Base-by-base conservation (phyloP, 37 sponge, comb jelly and placozoan species). In the Chondrosia reniformis region DNA sequence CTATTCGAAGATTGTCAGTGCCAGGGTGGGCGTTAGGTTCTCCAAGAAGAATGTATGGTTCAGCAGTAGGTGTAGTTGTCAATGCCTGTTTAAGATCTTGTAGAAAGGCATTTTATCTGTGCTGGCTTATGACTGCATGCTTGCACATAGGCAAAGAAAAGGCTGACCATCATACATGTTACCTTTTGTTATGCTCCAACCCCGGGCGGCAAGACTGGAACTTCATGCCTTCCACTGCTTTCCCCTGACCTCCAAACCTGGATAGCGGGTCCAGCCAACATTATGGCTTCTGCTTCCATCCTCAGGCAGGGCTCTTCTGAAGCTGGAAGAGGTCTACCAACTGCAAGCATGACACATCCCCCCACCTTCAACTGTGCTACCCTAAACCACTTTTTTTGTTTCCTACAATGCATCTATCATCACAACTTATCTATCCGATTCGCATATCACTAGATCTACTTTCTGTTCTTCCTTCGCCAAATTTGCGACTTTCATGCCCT, bases 171-270 rank as follows among this genome's bases (percentile, higher is more conserved):
- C 5, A 73, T 4, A 73, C 13, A 4, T n/a, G 25, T 28, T 41
- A 27, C 8, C 31, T 46, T 34, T 45, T n/a, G 45, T 46, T 4
- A 73, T 73, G 46, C 28, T 3, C n/a, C 38, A 73, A 46, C 74
- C 38, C 4, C 45, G 45, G n/a, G 74, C 27, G 28, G 42, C 74
- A 41, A 73, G 45, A 27, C 74, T 43, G 3, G 74, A 41, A 31
- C 74, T 73, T 46, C 74, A 73, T n/a, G 74, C 45, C 46, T 73
- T 73, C 74, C 74, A 73, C 10, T 73, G 74, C 30, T 73, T 42
- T 4, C 74, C 74, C 46, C 74, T 4, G 46, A 41, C 30, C 46
- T 45, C 74, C 74, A 73, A 42, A 28, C 46, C 45, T 45, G 4
- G 46, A 73, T 42, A 41, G 74, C 74, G 2, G 45, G 19, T 38